Evolutionary conservation across 2,888 invertebrate genomes (phyloP).

Genomic region (Ectropis crepuscularia): DNA sequence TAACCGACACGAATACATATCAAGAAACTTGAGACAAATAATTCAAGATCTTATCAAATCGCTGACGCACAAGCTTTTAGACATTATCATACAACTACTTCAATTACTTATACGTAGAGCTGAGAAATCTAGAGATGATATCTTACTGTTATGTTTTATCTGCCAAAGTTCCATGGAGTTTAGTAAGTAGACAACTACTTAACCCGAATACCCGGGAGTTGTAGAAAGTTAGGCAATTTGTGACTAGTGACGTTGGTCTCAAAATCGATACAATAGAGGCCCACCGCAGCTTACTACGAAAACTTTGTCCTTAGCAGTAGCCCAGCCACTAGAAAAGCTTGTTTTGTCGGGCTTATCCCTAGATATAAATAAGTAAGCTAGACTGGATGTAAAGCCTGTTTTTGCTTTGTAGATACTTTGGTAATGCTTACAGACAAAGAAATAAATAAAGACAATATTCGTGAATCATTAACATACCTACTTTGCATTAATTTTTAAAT

Average conservation of each 20-base stretch:
- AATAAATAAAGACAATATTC: too few species aligned
- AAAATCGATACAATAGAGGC: slow-evolving; percentile 51
- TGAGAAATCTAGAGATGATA: slow-evolving; percentile 11
- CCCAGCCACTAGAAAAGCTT: neutral
- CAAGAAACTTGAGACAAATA: slow-evolving; percentile 13
- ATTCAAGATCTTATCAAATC: slow-evolving; percentile 24
- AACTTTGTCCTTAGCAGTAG: slow-evolving; percentile 2
- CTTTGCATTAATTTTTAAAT: too few species aligned
- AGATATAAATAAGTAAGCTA: slow-evolving; percentile 1
- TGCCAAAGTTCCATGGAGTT: slow-evolving; percentile 41
- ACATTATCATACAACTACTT: slow-evolving; percentile 2
- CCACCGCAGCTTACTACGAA: neutral
- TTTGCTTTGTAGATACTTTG: too few species aligned
- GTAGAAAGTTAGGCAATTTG: slow-evolving; percentile 55
- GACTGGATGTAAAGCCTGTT: neutral
- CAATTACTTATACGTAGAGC: slow-evolving; percentile 9
- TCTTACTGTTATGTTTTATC: slow-evolving; percentile 32
- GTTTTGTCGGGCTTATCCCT: slow-evolving; percentile 3
- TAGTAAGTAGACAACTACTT: slow-evolving; percentile 47
- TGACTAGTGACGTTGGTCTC: slow-evolving; percentile 53
- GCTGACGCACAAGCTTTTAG: slow-evolving; percentile 7
- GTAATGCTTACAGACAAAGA: too few species aligned
- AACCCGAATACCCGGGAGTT: slow-evolving; percentile 49
- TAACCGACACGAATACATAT: slow-evolving; percentile 1
- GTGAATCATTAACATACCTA: too few species aligned